Percentiles rank a stretch among this genome's conserved stretches.
Conservation (phyloP, 1,140 invertebrate species). For the honey bee (Apis mellifera) region DNA sequence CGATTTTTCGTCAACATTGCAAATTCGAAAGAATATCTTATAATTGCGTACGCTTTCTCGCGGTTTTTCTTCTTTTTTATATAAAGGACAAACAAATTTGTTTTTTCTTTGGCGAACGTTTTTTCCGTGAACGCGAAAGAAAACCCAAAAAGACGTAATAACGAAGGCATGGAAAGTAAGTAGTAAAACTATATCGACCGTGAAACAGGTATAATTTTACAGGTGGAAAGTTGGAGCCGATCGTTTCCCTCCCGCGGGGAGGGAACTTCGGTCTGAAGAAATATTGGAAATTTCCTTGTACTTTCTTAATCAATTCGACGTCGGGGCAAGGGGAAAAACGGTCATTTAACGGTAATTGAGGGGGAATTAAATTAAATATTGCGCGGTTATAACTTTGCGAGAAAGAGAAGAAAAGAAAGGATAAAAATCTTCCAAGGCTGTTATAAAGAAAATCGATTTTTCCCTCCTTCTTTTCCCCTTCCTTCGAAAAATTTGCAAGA, state of each 20-base stretch:
- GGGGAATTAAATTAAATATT: neutral
- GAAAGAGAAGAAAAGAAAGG: no score
- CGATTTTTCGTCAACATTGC: no score
- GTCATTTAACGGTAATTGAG: neutral
- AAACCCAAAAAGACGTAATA: slow-evolving; percentile 3
- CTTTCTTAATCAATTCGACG: neutral
- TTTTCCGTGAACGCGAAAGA: neutral
- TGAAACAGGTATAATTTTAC: slow-evolving; percentile 17
- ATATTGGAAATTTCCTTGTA: slow-evolving; percentile 11
- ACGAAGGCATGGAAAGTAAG: neutral
- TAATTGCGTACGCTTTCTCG: no score
- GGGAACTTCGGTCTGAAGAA: neutral
- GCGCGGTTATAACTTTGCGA: neutral
- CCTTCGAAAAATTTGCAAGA: neutral
- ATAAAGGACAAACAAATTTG: no score
- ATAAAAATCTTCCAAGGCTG: neutral
- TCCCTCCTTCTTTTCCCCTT: no score
- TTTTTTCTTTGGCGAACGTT: neutral
- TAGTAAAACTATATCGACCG: neutral
- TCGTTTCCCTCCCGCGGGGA: neutral
- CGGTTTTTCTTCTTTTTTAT: no score
- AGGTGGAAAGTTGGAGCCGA: neutral
- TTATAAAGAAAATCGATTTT: no score
- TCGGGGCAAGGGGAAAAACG: neutral
- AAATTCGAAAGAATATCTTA: no score